A percentile compares a stretch with the other conserved stretches of the same genome.
These are phyloP conservation scores for Sinocyclocheilus grahami DNA, from an alignment of 2,113 vertebrate genomes.

Conservation along the genomic window DNA sequence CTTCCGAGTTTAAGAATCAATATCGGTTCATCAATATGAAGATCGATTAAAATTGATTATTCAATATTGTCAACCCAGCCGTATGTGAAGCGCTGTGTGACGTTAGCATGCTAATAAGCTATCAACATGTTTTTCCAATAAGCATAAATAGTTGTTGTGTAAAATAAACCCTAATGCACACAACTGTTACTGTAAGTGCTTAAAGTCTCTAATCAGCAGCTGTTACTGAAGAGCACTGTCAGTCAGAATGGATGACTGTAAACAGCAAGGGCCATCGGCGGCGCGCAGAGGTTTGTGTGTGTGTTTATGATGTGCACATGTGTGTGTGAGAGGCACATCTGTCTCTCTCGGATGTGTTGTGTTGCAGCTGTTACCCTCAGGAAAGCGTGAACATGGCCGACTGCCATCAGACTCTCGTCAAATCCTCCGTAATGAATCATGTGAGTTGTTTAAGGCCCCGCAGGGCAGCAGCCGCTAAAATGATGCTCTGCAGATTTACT, in stretches of 20 bases:
- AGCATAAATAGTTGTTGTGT: background rate
- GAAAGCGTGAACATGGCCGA: background rate
- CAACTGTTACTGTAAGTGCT: background rate
- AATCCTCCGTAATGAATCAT: slow-evolving; percentile 2
- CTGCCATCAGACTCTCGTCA: background rate
- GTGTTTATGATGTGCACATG: background rate
- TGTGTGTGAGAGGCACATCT: background rate
- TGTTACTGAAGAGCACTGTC: background rate
- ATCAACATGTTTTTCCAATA: background rate
- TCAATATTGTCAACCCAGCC: background rate
- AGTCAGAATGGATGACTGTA: background rate
- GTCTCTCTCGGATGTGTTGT: slow-evolving; percentile 7
- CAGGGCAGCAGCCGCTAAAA: too few species aligned
- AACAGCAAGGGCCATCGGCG: background rate
- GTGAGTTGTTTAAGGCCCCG: background rate
- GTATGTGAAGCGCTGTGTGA: background rate
- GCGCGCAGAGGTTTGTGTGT: background rate
- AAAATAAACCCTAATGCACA: background rate
- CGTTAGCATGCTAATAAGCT: background rate
- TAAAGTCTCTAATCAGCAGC: background rate
- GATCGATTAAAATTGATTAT: too few species aligned
- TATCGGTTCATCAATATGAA: too few species aligned
- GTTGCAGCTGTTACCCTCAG: slow-evolving; percentile 16
- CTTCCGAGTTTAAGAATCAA: too few species aligned
- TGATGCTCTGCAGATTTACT: background rate